phyloP scores from a whole-genome alignment of 2,113 vertebrate genomes.

The Ceuthmochares aereus region DNA sequence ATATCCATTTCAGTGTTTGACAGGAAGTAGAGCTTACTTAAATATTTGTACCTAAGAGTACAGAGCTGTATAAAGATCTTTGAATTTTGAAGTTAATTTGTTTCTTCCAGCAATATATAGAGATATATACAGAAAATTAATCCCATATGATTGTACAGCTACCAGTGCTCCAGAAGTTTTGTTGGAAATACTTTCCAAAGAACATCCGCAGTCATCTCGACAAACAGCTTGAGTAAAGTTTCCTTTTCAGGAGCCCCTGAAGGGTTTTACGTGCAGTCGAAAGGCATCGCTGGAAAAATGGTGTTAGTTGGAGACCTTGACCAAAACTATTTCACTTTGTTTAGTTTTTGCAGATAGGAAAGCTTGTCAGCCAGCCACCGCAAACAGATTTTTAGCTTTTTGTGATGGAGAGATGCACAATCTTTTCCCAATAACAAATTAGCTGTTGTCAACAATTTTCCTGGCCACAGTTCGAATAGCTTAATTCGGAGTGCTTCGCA shows the following conservation, averaged over 20 bases:
- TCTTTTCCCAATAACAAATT: slow-evolving; percentile 10
- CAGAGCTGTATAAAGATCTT: slow-evolving; percentile 32
- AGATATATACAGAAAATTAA: slow-evolving; percentile 62
- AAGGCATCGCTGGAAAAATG: neutral
- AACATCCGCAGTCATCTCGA: slow-evolving; percentile 23
- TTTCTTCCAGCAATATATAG: slow-evolving; percentile 25
- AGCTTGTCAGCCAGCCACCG: neutral
- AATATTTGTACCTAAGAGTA: slow-evolving; percentile 51
- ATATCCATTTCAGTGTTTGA: slow-evolving; percentile 53
- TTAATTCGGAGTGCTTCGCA: neutral
- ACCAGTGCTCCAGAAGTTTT: slow-evolving; percentile 29
- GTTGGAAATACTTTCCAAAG: slow-evolving; percentile 51
- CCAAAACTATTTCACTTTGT: neutral
- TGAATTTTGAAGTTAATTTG: slow-evolving; percentile 53
- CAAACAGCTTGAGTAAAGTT: slow-evolving; percentile 15
- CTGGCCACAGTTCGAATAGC: neutral
- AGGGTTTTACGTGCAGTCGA: neutral
- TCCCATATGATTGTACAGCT: slow-evolving; percentile 57
- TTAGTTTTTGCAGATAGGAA: neutral
- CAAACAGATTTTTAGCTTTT: slow-evolving; percentile 3
- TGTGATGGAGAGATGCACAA: neutral
- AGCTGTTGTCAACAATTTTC: slow-evolving; percentile 31
- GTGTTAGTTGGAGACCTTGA: slow-evolving; percentile 2
- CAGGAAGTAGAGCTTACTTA: slow-evolving; percentile 33
- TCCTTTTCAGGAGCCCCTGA: slow-evolving; percentile 40